Evolutionary conservation across 1,140 invertebrate species (phyloP).

Genomic region (Rhyacophila brunnea): DNA sequence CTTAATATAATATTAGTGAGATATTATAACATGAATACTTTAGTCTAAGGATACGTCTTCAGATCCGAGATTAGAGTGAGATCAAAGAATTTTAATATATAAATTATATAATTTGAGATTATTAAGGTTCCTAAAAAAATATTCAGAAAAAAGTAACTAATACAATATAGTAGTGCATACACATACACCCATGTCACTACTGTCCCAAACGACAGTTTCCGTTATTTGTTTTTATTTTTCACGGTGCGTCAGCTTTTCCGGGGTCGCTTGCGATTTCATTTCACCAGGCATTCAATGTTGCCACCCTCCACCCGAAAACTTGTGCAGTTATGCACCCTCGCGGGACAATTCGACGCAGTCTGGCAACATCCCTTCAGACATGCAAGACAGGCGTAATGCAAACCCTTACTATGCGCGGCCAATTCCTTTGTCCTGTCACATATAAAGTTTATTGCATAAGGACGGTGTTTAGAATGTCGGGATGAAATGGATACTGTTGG

Average conservation of each 20-base stretch:
- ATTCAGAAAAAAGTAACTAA: too few species aligned
- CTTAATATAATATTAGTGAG: too few species aligned
- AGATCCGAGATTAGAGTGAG: too few species aligned
- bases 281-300: not conserved
- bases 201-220: not conserved
- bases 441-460: constrained; percentile 17
- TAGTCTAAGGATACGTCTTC: too few species aligned
- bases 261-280: not conserved
- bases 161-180: too few species aligned
- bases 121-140: too few species aligned
- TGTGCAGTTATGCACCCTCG: constrained; percentile 8
- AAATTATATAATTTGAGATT: too few species aligned
- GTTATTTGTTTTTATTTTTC: too few species aligned
- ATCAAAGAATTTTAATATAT: too few species aligned
- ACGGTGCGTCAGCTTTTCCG: too few species aligned
- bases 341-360: constrained; percentile 1
- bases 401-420: constrained; percentile 1
- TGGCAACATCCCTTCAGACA: constrained; percentile 13
- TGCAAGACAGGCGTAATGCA: constrained; percentile 11
- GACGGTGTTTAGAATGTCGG: constrained; percentile 6
- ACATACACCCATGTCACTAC: too few species aligned
- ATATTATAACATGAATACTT: too few species aligned
- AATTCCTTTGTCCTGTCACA: constrained; percentile 21
- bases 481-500: constrained; percentile 5
- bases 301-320: not conserved